Base-by-base conservation (phyloP, 2,888 invertebrate genomes). In the Lasioglossum pauxillum region DNA sequence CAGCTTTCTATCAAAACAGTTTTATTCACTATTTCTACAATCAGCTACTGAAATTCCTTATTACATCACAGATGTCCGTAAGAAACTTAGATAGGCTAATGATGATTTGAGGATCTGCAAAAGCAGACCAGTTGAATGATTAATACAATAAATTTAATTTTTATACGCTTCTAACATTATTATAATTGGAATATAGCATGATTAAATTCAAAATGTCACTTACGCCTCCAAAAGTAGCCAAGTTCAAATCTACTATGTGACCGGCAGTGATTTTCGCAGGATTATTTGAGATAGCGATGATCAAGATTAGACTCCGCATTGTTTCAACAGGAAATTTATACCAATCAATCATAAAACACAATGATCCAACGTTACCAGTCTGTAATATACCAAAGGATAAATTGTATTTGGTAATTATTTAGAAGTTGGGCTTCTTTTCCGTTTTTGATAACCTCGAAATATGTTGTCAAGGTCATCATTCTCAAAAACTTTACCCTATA, bases 211-310 rank as follows among this genome's bases (percentile, higher is more conserved):
- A n/a, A 64, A 12, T 12, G 1, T n/a, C 2, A 27, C 77, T 7
- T 41, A 81, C 81, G 0, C 57, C 27, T 16, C 60, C 85, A 84
- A 94, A 94, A 53, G 91, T 91, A 10, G 80, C 83, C 60, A 93
- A 77, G 5, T 94, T 93, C 60, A 94, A 78, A 67, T 92, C 89
- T 12, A 86, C 85, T 87, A 94, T 87, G 77, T 88, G 92, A 14
- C 93, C 94, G 35, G 92, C 94, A 7, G 89, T 93, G 41, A 94
- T 90, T 77, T 90, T 92, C 7, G 88, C 86, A 0, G 94, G 93
- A 80, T 82, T 88, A 75, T 86, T 93, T 2, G 93, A 88, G 69
- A 92, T 91, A 0, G 89, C 82, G 8, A 94, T 90, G 23, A 94
- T 84, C 72, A 94, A 76, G 27, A 94, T 89, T 23, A 94, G 60